Evolutionary conservation across 1,140 invertebrate species (phyloP).

Genomic region (Babylonia areolata): DNA sequence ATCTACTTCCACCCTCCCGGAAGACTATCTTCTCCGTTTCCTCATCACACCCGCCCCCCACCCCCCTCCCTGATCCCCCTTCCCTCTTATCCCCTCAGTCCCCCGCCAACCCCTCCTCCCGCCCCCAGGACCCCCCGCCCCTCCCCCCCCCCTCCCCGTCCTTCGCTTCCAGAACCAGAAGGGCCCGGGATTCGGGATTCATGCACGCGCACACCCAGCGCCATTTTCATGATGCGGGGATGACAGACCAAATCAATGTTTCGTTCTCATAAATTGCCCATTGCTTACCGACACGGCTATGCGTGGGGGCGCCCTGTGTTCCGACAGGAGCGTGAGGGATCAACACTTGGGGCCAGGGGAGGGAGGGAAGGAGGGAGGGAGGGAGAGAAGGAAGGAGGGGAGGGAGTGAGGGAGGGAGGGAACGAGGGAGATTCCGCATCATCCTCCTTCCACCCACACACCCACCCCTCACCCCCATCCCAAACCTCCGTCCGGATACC

Average conservation of each 20-base stretch:
- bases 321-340: background rate
- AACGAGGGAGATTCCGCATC: background rate
- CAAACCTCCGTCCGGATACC: too few relatives aligned
- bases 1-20: background rate
- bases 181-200: background rate
- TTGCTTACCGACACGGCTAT: slow-evolving; percentile 19
- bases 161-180: too few relatives aligned
- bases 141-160: background rate
- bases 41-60: too few relatives aligned
- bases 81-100: background rate
- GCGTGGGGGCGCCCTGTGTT: background rate
- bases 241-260: slow-evolving; percentile 9
- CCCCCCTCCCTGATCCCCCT: too few relatives aligned
- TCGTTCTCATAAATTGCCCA: slow-evolving; percentile 18
- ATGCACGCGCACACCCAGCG: background rate
- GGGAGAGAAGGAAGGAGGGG: background rate
- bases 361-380: background rate
- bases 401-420: background rate
- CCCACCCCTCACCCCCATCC: background rate
- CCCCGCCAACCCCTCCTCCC: background rate
- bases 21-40: too few relatives aligned
- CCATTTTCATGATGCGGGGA: background rate
- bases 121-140: background rate
- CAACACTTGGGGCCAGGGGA: background rate
- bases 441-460: background rate